Evolutionary conservation across 2,888 invertebrate species (phyloP).

Genomic region (Aphidoletes aphidimyza): DNA sequence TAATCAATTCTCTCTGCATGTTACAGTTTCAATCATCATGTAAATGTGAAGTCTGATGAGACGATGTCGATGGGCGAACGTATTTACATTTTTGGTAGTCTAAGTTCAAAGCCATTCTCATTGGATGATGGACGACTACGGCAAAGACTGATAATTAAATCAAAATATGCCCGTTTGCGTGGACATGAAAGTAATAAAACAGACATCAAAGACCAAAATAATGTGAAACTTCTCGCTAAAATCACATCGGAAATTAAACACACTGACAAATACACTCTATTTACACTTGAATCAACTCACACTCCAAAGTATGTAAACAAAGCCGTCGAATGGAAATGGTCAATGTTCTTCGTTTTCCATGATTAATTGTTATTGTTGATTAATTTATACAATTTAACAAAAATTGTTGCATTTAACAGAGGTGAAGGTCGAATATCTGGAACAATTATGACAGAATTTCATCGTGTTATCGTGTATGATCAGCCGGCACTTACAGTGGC

Average conservation of each 20-base stretch:
- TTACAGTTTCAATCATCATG: constrained; percentile 11
- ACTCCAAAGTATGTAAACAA: neutral
- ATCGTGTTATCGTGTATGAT: neutral
- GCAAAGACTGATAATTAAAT: neutral
- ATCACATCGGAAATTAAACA: neutral
- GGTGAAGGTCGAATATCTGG: neutral
- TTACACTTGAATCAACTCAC: neutral
- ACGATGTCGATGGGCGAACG: neutral
- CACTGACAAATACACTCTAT: neutral
- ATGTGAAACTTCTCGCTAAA: neutral
- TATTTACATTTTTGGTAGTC: constrained; percentile 11
- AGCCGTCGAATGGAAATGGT: neutral
- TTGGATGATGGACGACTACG: constrained; percentile 23
- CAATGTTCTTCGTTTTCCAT: too few species aligned
- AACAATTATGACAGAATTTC: neutral
- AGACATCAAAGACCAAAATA: neutral
- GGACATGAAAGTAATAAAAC: neutral
- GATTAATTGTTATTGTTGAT: too few species aligned
- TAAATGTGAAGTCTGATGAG: neutral
- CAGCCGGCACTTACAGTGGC: neutral
- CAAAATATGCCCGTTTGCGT: neutral
- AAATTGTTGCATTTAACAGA: neutral
- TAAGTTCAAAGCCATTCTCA: neutral
- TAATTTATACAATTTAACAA: neutral
- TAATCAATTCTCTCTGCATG: neutral